Evolutionary conservation across 2,888 invertebrate genomes (phyloP), one percentile per base, ranked within the genome.

Genomic region (Orthonychiurus folsomi): DNA sequence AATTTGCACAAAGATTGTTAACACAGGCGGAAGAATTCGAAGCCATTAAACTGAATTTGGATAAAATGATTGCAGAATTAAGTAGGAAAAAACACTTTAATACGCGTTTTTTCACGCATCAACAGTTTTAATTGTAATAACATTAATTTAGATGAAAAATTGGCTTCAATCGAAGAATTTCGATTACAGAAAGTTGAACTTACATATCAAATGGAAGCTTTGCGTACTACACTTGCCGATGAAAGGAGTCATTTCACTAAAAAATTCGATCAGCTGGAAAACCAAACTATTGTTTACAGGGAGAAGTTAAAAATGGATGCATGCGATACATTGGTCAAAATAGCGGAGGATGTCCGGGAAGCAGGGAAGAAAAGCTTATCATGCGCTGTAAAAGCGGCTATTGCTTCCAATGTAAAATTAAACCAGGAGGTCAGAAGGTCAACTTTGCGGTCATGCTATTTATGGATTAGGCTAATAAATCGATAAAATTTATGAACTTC

Each of bases 151-250:
- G 60, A 54, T 20, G 12, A 28, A 9, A 69, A 71, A 27, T 50
- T 73, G 50, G 69, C 70, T 1, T 69, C 72, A 1, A 58, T 73
- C 12, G 73, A 73, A 56, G 73, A 73, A 3, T 73, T 73, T 58
- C 69, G 71, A 9, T 50, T 68, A 3, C 69, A 73, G 54, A 64
- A 69, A 25, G 70, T 70, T 24, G 67, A 64, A 20, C 58, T 73
- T 18, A 57, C 64, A n/a, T 58, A 25, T 12, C 66, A 71, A 60
- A 66, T 61, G 27, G 63, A 67, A 21, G 62, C 64, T 3, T 55
- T 72, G 26, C 60, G 65, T 56, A 58, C 54, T 28, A 65, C 64
- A 9, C 48, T 73, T n/a, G 48, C 59, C 12, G 60, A 64, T 3
- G 71, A 73, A 58, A 54, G 68, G 25, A 56, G 59, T 27, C 48